Evolutionary conservation across 1,140 invertebrate species (phyloP).

Genomic region (Listronotus bonariensis): DNA sequence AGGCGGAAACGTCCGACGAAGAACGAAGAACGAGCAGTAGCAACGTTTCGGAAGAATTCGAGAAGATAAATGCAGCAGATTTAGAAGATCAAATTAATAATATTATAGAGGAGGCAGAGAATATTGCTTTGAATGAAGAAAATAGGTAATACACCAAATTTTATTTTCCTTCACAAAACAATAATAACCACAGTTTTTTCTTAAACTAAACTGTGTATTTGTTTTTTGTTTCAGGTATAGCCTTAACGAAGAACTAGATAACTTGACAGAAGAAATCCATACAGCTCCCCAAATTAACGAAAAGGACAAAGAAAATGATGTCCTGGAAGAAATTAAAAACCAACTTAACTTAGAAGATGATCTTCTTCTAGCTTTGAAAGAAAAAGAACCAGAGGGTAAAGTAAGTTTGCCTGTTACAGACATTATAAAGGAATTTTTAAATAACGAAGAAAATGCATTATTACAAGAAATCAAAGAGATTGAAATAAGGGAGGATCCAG

Average conservation of each 20-base stretch:
- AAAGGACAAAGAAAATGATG: conserved; percentile 22
- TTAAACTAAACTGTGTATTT: too few relatives aligned
- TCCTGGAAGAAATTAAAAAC: conserved; percentile 25
- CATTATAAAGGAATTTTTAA: conserved; percentile 11
- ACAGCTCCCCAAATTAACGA: conserved; percentile 27
- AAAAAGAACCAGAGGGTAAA: conserved; percentile 2
- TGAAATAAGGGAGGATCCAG: not conserved
- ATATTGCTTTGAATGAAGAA: conserved; percentile 44
- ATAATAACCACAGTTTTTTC: too few relatives aligned
- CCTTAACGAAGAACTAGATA: conserved; percentile 34
- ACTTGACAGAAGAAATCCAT: conserved; percentile 24
- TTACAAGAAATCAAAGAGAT: not conserved
- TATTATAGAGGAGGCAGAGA: conserved; percentile 36
- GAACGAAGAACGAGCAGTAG: conserved; percentile 31
- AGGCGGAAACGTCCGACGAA: conserved; percentile 25
- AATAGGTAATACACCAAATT: too few relatives aligned
- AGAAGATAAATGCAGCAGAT: conserved; percentile 34
- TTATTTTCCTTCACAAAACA: too few relatives aligned
- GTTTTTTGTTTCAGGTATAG: not conserved
- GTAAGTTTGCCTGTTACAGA: conserved; percentile 3
- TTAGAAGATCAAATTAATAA: conserved; percentile 36
- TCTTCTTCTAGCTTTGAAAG: conserved; percentile 27
- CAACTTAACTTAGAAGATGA: conserved; percentile 46
- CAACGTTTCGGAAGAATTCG: conserved; percentile 36
- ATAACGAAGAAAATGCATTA: conserved; percentile 2